Base-by-base conservation (phyloP, 2,888 invertebrate genomes). In the Stenolophus ochropezus region DNA sequence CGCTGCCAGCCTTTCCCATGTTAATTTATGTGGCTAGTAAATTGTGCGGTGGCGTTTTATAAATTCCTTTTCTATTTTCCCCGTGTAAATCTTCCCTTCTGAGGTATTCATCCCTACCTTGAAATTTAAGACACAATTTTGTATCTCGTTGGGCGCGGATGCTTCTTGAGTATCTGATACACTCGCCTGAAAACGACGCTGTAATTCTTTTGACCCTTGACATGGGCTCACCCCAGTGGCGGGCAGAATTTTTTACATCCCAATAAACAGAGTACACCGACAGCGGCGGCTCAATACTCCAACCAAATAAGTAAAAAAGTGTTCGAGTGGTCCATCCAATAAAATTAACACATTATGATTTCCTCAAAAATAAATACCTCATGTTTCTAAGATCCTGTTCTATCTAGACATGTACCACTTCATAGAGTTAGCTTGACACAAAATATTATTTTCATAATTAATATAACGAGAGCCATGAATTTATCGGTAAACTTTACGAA, bases 51-150 rank as follows among this genome's bases (percentile, higher is more conserved):
- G 73, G 58, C 73, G 58, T 80, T 80, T 80, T 58, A 73, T 80
- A 80, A 80, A 80, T 80, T 80, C 73, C 58, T 80, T 80, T 80
- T 80, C 80, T 80, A 80, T 80, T 80, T 73, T 56, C 53, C 58
- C 58, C 42, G 21, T 27, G 56, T 80, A 80, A 80, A 80, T 80
- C 80, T 80, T 69, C 51, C 65, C 18, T 27, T 16, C 65, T 69
- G 33, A 61, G 58, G 65, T 53, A 74, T 74, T 74, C 74, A 53
- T 27, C 74, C 53, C 33, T 27, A 76, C 76, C 74, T 76, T 58
- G 76, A 76, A 79, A 65, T 69, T 79, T 71, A 79, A 79, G 79
- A 79, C 69, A 79, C 79, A 65, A 71, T 79, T 79, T 71, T 79
- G 65, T 79, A 79, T 69, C 79, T 58, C 61, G 23, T 25, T 75